Base-by-base conservation (phyloP, 92 coral and sea anemone species). In the Zoanthus solanderi region DNA sequence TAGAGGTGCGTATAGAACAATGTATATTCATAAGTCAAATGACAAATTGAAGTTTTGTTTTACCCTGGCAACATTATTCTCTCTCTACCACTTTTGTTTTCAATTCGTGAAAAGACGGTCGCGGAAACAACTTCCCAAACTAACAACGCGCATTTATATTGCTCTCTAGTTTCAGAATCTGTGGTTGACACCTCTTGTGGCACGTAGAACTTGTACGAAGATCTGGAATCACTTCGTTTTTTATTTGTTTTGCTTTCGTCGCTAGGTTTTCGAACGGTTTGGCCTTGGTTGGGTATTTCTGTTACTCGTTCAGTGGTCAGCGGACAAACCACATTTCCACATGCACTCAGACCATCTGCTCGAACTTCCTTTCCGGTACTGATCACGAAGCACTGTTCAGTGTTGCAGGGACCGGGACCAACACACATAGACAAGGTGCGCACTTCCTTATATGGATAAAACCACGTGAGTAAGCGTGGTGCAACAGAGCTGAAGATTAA, bases 381-480 rank as follows among this genome's bases (percentile, higher is more conserved):
- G 89, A 95, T 90, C 9, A 95, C 97, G 83, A 90, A 95, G 67
- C 92, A 89, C 80, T 93, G 96, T 65, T 97, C 99, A 7, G 97
- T 93, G 61, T 88, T 92, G 75, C 97, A 95, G 34, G 98, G 98
- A 46, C 98, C 99, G 54, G 97, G 98, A 45, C 96, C 97, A 47
- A 89, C 32, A 44, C 95, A 90, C 78, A 91, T 54, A 14, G 95
- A 87, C 7, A 97, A 92, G 16, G 94, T 93, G 7, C 99, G 95
- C n/a, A 94, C 95, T 79, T 97, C 99, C 74, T 90, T 86, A 53
- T 90, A 95, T 31, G 94, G 90, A 72, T 92, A 92, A 83, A 97
- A 89, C 97, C 97, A 97, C 86, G 98, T 95, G 79, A 95, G 91
- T 34, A 97, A 88, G 56, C 84, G 88, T 28, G 93, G 90, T 69